phyloP scores from a whole-genome alignment of 1,140 invertebrate species.

The Zeugodacus cucurbitae region DNA sequence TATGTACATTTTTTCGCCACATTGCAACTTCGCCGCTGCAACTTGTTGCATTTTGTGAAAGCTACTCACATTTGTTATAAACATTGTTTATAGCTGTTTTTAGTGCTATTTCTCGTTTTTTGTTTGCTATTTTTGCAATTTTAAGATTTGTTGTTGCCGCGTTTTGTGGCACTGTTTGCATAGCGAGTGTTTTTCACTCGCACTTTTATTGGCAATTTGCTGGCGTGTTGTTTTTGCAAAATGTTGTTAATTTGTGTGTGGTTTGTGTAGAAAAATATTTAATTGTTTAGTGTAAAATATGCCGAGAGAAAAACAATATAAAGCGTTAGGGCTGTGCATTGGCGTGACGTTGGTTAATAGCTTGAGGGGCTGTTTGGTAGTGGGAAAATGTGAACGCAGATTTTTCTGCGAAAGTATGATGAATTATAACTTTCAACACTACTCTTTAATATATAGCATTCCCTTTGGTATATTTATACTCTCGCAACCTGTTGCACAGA shows the following conservation, averaged over 20 bases:
- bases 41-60: constrained; percentile 30
- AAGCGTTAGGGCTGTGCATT: no score
- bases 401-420: no score
- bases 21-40: background rate
- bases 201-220: background rate
- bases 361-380: no score
- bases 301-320: no score
- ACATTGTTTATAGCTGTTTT: background rate
- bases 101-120: background rate
- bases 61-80: constrained; percentile 14
- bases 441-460: no score
- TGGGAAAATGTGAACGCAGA: no score
- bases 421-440: no score
- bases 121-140: background rate
- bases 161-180: background rate
- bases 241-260: background rate
- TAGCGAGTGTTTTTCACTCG: background rate
- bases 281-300: no score
- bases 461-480: no score
- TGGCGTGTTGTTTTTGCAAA: background rate
- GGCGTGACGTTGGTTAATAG: no score
- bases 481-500: no score
- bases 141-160: background rate
- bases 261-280: background rate
- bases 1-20: background rate